These are phyloP conservation scores for Anser cygnoides DNA, from an alignment of 2,113 vertebrate species.

Conservation along the genomic window DNA sequence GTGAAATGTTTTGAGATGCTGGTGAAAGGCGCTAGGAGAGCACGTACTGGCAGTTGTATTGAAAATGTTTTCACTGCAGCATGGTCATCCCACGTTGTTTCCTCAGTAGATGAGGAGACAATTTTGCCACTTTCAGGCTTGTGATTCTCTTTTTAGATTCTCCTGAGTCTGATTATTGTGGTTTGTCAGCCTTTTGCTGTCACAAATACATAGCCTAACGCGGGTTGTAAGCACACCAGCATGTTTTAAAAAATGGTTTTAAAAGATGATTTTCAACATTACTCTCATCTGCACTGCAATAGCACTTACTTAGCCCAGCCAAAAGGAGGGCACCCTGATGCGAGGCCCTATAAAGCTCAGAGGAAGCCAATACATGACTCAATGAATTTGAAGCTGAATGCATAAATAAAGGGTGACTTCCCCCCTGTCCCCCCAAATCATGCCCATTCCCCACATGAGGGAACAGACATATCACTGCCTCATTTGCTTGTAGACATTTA, in stretches of 20 bases:
- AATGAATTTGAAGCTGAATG: neutral
- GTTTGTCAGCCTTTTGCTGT: slow-evolving; percentile 40
- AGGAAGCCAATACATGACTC: neutral
- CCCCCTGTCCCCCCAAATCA: neutral
- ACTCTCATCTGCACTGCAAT: neutral
- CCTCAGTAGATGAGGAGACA: slow-evolving; percentile 32
- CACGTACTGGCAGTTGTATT: accelerated
- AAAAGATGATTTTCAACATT: neutral
- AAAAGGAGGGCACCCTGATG: neutral
- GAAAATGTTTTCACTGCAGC: slow-evolving; percentile 28
- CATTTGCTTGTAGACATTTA: neutral
- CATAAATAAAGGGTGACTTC: neutral
- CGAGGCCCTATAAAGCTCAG: neutral
- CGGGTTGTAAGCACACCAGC: slow-evolving; percentile 30
- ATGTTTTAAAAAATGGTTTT: slow-evolving; percentile 34
- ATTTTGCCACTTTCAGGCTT: slow-evolving; percentile 43
- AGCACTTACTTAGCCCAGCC: neutral
- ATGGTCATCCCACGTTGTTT: slow-evolving; percentile 25
- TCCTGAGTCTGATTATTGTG: slow-evolving; percentile 21
- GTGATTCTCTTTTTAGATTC: slow-evolving; percentile 51
- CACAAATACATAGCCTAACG: neutral
- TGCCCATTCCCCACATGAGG: neutral
- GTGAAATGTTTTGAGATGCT: neutral
- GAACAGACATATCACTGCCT: neutral
- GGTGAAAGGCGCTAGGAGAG: neutral